Conservation (phyloP, 1,140 invertebrate species). For the Matsumurasca onukii region DNA sequence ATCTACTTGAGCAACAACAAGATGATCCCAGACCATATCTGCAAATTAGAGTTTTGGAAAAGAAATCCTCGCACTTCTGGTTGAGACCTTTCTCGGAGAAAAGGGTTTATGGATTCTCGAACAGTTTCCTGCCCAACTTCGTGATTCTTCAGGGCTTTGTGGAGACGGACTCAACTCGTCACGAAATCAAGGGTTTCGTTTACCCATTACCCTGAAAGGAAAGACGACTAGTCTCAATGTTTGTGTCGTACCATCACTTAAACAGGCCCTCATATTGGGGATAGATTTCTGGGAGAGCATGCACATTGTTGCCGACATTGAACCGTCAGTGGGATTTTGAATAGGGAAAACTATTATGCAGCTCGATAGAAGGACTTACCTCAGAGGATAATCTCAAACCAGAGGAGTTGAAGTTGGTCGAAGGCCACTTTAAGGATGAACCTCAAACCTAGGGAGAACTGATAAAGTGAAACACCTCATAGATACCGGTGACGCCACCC, state of each 20-base stretch:
- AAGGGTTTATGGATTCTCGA: background rate
- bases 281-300: conserved; percentile 1
- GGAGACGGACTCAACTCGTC: background rate
- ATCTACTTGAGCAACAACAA: background rate
- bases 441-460: background rate
- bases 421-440: background rate
- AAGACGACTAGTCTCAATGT: background rate
- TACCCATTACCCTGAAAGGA: background rate
- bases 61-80: background rate
- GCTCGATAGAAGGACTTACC: background rate
- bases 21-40: background rate
- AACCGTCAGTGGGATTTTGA: background rate
- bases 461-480: background rate
- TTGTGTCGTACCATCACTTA: background rate
- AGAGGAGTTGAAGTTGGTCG: background rate
- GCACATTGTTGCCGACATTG: background rate
- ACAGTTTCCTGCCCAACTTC: background rate
- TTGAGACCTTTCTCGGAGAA: background rate
- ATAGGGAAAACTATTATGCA: background rate
- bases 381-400: background rate
- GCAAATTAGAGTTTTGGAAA: conserved; percentile 10
- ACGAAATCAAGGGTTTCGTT: background rate
- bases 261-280: background rate
- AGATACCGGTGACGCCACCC: background rate
- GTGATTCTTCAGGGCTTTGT: background rate